phyloP scores from a whole-genome alignment of 2,888 invertebrate species.

The Zelleria hepariella region DNA sequence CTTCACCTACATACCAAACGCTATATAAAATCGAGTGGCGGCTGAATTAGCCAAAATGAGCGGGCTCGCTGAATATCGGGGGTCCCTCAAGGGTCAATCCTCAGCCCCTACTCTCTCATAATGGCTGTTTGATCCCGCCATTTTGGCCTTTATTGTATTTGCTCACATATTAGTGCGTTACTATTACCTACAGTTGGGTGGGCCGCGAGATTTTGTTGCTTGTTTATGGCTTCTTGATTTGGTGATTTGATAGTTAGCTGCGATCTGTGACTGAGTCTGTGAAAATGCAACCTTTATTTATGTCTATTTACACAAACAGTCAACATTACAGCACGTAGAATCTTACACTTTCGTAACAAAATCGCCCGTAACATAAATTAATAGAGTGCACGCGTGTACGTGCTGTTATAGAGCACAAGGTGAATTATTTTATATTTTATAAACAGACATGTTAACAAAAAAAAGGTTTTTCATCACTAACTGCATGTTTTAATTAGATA shows the following conservation, averaged over 20 bases:
- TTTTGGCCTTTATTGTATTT: background rate
- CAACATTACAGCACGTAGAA: too few relatives aligned
- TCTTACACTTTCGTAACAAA: too few relatives aligned
- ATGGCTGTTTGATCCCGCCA: background rate
- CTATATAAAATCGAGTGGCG: background rate
- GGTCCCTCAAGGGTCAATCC: background rate
- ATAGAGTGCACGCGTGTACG: too few relatives aligned
- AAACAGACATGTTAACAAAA: too few relatives aligned
- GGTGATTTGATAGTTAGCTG: background rate
- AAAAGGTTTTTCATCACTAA: too few relatives aligned
- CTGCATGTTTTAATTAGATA: too few relatives aligned
- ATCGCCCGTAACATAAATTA: too few relatives aligned
- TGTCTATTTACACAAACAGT: too few relatives aligned
- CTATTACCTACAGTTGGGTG: background rate
- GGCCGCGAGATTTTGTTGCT: background rate
- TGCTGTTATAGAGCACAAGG: too few relatives aligned
- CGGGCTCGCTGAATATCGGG: background rate
- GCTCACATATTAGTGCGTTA: background rate
- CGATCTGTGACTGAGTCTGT: too few relatives aligned
- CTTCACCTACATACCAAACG: background rate
- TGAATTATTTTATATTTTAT: too few relatives aligned
- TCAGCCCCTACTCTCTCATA: background rate
- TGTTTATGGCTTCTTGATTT: background rate
- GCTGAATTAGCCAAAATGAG: background rate
- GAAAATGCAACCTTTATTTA: too few relatives aligned